Percentiles rank a stretch among this genome's conserved stretches.
Conservation (phyloP, 2,113 vertebrate species). For the Equus quagga region DNA sequence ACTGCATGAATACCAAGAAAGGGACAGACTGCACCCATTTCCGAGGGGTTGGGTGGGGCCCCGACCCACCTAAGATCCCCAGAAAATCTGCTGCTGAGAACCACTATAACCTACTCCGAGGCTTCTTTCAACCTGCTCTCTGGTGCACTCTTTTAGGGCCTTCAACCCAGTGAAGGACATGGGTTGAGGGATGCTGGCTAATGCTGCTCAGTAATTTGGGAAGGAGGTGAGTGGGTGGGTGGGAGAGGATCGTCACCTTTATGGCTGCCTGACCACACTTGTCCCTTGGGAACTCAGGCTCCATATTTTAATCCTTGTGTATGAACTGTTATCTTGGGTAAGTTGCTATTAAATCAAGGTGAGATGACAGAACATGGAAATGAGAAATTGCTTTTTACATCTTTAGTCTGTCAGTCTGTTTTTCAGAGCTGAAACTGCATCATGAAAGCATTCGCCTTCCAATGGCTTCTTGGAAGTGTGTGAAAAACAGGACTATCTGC, state of each 20-base stretch:
- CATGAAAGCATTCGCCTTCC: conserved; percentile 14
- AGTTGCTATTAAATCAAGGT: conserved; percentile 47
- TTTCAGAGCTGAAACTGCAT: conserved; percentile 1
- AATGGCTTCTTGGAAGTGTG: conserved; percentile 45
- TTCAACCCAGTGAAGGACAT: not conserved
- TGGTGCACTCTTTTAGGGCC: not conserved
- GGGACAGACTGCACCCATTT: not conserved
- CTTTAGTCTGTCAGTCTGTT: not conserved
- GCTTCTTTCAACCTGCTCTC: not conserved
- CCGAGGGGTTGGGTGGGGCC: not conserved
- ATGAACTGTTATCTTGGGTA: not conserved
- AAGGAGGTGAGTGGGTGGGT: not conserved
- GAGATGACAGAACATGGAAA: conserved; percentile 8
- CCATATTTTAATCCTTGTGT: conserved; percentile 41
- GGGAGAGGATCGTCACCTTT: not conserved
- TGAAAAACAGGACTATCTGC: not conserved
- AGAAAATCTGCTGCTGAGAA: not conserved
- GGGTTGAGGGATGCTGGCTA: not conserved
- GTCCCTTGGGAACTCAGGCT: conserved; percentile 8
- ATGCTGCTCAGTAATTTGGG: not conserved
- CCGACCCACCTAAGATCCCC: not conserved
- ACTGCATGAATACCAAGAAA: not conserved
- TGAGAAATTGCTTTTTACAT: conserved; percentile 21
- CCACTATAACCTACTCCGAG: not conserved
- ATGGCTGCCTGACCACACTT: not conserved